Percentiles rank a stretch among this genome's conserved stretches.
Conservation (phyloP, 2,888 invertebrate species). For the Artemia sinica region DNA sequence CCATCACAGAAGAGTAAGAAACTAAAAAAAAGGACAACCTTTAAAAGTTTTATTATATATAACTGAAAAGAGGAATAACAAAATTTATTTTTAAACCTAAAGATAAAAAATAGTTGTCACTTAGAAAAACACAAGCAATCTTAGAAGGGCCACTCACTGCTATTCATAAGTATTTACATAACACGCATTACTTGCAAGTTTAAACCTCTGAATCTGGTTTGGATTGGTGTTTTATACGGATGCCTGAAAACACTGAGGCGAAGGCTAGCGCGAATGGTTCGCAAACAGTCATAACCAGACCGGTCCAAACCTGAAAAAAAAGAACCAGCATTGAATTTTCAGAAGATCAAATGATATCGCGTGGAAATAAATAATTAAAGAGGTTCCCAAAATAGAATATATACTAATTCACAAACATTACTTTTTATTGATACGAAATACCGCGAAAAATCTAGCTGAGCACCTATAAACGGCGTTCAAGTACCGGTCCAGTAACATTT, state of each 20-base stretch:
- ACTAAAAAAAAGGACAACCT: too few species aligned
- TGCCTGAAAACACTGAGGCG: slow-evolving; percentile 24
- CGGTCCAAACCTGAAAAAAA: slow-evolving; percentile 27
- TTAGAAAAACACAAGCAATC: background rate
- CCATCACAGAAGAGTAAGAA: too few species aligned
- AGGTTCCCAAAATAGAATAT: too few species aligned
- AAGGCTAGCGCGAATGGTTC: slow-evolving; percentile 27
- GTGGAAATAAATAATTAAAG: too few species aligned
- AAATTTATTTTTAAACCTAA: background rate
- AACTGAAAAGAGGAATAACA: background rate
- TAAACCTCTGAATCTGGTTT: background rate
- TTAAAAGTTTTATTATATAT: too few species aligned
- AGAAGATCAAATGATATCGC: background rate
- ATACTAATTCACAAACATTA: too few species aligned
- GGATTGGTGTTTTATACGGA: slow-evolving; percentile 20
- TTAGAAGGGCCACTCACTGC: background rate
- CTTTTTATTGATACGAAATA: too few species aligned
- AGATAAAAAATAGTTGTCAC: background rate
- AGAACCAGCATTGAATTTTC: slow-evolving; percentile 16
- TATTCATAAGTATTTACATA: too few species aligned
- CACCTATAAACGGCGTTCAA: too few species aligned
- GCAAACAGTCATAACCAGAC: slow-evolving; percentile 26
- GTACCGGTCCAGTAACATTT: too few species aligned
- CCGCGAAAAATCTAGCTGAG: too few species aligned
- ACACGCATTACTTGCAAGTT: too few species aligned